Base-by-base conservation (phyloP, 30 jellyfish, hydroid and myxozoan species). In the Sanderia malayensis region DNA sequence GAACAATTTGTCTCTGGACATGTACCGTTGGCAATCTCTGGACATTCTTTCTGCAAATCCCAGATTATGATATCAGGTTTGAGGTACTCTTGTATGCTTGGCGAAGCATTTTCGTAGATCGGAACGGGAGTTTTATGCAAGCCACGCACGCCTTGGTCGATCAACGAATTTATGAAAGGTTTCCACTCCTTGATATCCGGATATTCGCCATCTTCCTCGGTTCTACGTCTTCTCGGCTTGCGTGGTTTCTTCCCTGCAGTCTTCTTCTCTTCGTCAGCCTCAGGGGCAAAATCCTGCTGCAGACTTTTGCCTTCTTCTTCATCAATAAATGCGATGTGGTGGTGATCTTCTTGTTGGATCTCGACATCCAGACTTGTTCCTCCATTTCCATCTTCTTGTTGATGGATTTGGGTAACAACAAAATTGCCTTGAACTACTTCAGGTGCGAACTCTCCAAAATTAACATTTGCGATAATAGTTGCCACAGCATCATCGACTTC, bases 21-120 rank as follows among this genome's bases (percentile, higher is more conserved):
- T 13, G 27, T 53, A 1, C 90, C 90, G 28, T 31, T 46, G 23
- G 24, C 64, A 9, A 49, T 49, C 64, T 31, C 73, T 31, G 75
- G 78, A 73, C 26, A 82, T 9, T 53, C 94, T 26, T 83, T 71
- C 60, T 83, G 94, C 58, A 83, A 67, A 74, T 90, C 97, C 97
- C 97, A 90, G 57, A 90, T 44, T n/a, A 82, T 81, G 22, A 90
- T 79, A 44, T 84, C 86, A 11, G 97, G 97, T 70, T 83, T 85
- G 46, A 90, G 66, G 82, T 75, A 82, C 18, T 82, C 94, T 53
- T 83, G 89, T 1, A 88, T 87, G 34, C 69, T 82, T 26, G 92
- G 91, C 27, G 83, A 74, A 24, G 73, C 77, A 44, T 71, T 78
- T 19, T 82, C 80, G 61, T 69, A 67, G 19, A 63, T 19, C 0